phyloP scores from a whole-genome alignment of 2,888 invertebrate genomes.

The Drosophila villosipedis region DNA sequence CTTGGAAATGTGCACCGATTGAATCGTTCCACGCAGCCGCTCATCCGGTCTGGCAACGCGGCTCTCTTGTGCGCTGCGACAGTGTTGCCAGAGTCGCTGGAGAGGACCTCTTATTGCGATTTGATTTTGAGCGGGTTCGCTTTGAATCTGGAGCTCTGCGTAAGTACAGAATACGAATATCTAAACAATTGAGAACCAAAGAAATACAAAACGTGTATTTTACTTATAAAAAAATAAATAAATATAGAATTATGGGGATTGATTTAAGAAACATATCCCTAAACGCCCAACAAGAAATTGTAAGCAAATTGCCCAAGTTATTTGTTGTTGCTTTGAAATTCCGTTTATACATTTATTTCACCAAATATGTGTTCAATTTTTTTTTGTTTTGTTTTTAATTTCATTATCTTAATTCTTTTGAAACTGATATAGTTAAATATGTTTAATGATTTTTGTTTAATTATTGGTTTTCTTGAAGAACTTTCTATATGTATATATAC shows the following conservation, averaged over 20 bases:
- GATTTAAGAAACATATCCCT: neutral
- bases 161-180: constrained; percentile 53
- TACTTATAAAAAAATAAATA: neutral
- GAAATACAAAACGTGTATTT: neutral
- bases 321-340: constrained; percentile 67
- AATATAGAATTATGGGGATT: neutral
- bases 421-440: constrained; percentile 79
- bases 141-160: constrained; percentile 27
- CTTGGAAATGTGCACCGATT: constrained; percentile 49
- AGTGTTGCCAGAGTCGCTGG: constrained; percentile 52
- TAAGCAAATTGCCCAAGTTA: neutral
- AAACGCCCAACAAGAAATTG: neutral
- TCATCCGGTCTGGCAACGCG: constrained; percentile 4
- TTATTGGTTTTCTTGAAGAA: constrained; percentile 58
- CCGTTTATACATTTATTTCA: constrained; percentile 84
- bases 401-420: constrained; percentile 53
- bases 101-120: neutral
- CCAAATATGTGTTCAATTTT: constrained; percentile 69
- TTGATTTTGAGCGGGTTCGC: neutral
- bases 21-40: constrained; percentile 45
- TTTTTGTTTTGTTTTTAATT: constrained; percentile 33
- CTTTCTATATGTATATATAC: constrained; percentile 46
- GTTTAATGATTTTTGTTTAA: constrained; percentile 43
- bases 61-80: constrained; percentile 2
- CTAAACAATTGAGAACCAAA: constrained; percentile 31